A percentile compares a stretch with the other conserved stretches of the same genome.
Evolutionary conservation across 2,888 invertebrate genomes (phyloP).

Genomic region (Aproaerema taeniolella): DNA sequence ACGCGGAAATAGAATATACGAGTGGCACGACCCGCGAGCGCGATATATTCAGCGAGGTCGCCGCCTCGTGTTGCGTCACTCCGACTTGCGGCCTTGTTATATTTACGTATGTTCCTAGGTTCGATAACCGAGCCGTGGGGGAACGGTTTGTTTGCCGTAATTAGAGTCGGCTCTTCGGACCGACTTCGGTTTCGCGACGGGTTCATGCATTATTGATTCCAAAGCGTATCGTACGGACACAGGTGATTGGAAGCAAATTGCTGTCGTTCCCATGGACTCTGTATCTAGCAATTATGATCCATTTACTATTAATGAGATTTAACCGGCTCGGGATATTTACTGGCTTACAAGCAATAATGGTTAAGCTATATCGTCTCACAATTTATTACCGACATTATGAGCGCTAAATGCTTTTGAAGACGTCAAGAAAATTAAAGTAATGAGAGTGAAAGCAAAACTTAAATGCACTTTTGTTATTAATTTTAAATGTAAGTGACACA

Average conservation of each 20-base stretch:
- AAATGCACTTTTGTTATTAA: slow-evolving; percentile 5
- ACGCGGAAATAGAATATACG: slow-evolving; percentile 63
- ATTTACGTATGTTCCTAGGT: slow-evolving; percentile 44
- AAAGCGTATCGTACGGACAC: slow-evolving; percentile 35
- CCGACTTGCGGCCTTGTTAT: slow-evolving; percentile 49
- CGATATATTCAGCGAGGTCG: slow-evolving; percentile 51
- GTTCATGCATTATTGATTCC: slow-evolving; percentile 63
- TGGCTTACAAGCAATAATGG: not conserved
- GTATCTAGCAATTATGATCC: slow-evolving; percentile 25
- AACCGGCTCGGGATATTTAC: slow-evolving; percentile 1
- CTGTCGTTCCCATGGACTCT: slow-evolving; percentile 55
- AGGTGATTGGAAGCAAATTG: slow-evolving; percentile 51
- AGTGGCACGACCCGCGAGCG: slow-evolving; percentile 40
- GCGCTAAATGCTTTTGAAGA: not conserved
- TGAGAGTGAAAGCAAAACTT: not conserved
- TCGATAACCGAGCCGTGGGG: slow-evolving; percentile 59
- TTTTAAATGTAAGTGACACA: slow-evolving; percentile 8
- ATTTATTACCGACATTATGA: not conserved
- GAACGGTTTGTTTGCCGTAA: slow-evolving; percentile 49
- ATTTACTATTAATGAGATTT: slow-evolving; percentile 12
- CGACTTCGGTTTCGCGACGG: slow-evolving; percentile 37
- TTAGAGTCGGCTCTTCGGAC: slow-evolving; percentile 46
- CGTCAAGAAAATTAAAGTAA: not conserved
- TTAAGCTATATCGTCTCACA: not conserved
- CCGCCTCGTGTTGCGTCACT: slow-evolving; percentile 52